Conservation (phyloP, 1,140 invertebrate species). For the Lanistes nyassanus region DNA sequence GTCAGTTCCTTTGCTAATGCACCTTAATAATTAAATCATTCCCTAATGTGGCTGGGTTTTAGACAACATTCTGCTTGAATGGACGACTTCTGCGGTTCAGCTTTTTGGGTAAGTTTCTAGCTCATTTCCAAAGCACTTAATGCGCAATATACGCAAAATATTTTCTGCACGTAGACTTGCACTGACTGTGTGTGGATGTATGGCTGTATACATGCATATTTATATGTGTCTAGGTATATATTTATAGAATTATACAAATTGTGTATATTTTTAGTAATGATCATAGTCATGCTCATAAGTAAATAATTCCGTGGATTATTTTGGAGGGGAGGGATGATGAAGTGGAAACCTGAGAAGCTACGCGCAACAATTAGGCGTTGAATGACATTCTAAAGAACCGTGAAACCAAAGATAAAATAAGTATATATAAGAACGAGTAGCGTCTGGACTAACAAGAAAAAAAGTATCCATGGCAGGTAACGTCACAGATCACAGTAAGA, state of each 20-base stretch:
- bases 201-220: neutral
- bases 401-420: too few relatives aligned
- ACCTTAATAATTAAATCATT: too few relatives aligned
- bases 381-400: neutral
- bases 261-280: neutral
- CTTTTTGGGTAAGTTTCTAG: neutral
- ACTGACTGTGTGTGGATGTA: constrained; percentile 1
- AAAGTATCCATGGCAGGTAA: too few relatives aligned
- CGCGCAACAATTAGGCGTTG: neutral
- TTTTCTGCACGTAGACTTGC: too few relatives aligned
- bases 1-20: too few relatives aligned
- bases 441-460: too few relatives aligned
- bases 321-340: neutral
- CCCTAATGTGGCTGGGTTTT: too few relatives aligned
- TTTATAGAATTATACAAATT: neutral
- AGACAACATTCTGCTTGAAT: neutral
- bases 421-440: too few relatives aligned
- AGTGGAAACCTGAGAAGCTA: neutral
- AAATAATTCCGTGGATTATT: neutral
- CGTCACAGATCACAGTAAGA: too few relatives aligned
- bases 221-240: constrained; percentile 1
- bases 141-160: too few relatives aligned
- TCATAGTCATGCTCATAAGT: neutral
- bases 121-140: too few relatives aligned
- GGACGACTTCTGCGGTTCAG: neutral